A percentile compares a stretch with the other conserved stretches of the same genome.
Conservation (phyloP, 2,113 vertebrate genomes). For the Syngnathus typhle region DNA sequence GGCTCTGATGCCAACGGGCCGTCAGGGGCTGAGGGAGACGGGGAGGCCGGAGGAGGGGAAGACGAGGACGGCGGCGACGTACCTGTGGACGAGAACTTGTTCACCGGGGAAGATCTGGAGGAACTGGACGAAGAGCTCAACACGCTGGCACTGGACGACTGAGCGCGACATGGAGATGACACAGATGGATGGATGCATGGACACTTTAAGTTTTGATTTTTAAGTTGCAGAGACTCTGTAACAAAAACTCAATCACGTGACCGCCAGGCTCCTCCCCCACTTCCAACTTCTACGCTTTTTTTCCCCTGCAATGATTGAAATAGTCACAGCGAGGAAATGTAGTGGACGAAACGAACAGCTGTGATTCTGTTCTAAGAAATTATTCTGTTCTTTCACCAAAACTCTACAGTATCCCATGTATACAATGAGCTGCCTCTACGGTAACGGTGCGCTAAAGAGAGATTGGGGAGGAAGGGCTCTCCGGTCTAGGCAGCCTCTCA, state of each 20-base stretch:
- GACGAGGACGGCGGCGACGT: conserved; percentile 81
- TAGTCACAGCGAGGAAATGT: background rate
- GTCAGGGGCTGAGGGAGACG: conserved; percentile 51
- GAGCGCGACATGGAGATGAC: conserved; percentile 33
- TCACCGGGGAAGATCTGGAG: conserved; percentile 95
- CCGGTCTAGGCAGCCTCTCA: background rate
- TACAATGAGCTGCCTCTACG: background rate
- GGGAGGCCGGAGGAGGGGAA: conserved; percentile 62
- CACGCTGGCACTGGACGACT: conserved; percentile 90
- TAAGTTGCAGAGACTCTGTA: conserved; percentile 54
- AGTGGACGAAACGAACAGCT: conserved; percentile 12
- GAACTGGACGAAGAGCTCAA: conserved; percentile 96
- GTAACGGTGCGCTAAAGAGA: background rate
- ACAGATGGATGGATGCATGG: conserved; percentile 41
- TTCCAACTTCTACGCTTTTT: conserved; percentile 7
- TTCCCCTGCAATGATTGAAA: background rate
- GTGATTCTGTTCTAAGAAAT: conserved; percentile 37
- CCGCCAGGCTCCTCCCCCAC: conserved; percentile 35
- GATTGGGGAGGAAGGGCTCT: background rate
- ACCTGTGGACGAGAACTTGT: conserved; percentile 97
- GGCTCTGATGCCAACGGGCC: conserved; percentile 76
- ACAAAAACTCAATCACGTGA: conserved; percentile 58
- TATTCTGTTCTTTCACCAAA: conserved; percentile 31
- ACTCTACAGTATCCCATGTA: background rate
- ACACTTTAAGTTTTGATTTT: conserved; percentile 49